Percentiles rank a stretch among this genome's conserved stretches.
These are phyloP conservation scores for Torymus aiolomorphi DNA, from an alignment of 2,888 invertebrate species.

Conservation along the genomic window DNA sequence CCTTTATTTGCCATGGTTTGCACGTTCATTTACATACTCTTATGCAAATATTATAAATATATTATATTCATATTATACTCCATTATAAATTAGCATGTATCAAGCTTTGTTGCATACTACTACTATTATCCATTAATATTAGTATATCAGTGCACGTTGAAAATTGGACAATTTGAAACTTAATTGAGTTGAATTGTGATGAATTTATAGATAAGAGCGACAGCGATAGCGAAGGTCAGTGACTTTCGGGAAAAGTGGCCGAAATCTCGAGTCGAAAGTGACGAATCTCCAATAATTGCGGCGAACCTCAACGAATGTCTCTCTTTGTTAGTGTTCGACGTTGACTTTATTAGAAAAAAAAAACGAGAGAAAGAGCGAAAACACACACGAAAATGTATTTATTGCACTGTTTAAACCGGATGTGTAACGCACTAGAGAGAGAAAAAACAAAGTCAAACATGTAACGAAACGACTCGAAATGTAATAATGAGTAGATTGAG, in stretches of 20 bases:
- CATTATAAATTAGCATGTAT: conserved; percentile 22
- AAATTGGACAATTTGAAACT: conserved; percentile 49
- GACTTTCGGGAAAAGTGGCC: conserved; percentile 71
- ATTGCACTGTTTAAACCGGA: conserved; percentile 28
- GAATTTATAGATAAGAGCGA: conserved; percentile 90
- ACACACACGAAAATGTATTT: conserved; percentile 28
- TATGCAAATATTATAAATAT: conserved; percentile 20
- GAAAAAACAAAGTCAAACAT: conserved; percentile 35
- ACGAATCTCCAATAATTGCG: conserved; percentile 55
- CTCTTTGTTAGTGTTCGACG: conserved; percentile 45
- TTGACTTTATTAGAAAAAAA: conserved; percentile 45
- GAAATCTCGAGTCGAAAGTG: conserved; percentile 57
- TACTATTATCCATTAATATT: conserved; percentile 14
- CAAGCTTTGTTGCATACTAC: conserved; percentile 14
- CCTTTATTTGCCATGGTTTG: conserved; percentile 36
- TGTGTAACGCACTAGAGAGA: conserved; percentile 42
- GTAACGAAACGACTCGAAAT: conserved; percentile 11
- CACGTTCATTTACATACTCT: conserved; percentile 40
- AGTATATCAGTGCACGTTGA: conserved; percentile 45
- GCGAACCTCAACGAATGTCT: conserved; percentile 53
- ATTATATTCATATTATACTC: conserved; percentile 20
- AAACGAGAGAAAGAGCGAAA: conserved; percentile 39
- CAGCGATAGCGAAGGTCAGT: conserved; percentile 96
- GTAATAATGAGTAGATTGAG: conserved; percentile 20
- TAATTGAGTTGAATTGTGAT: conserved; percentile 57